Conservation (phyloP, 92 coral and sea anemone species). For the Porites evermanni region DNA sequence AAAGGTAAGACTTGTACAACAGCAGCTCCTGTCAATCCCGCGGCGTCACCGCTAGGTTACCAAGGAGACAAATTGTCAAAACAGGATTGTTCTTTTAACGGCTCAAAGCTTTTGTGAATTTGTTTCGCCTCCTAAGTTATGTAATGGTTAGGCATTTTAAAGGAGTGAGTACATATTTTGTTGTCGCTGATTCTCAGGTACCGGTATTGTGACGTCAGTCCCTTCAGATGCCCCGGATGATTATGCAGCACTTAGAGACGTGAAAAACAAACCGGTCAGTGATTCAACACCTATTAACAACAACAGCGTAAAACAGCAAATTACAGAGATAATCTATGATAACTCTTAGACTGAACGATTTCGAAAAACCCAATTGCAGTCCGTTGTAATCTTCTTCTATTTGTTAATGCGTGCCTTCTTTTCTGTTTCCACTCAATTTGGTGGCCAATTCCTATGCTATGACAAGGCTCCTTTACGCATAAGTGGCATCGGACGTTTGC, state of each 20-base stretch:
- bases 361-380: no score
- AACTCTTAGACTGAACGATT: neutral
- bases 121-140: neutral
- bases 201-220: constrained; percentile 99
- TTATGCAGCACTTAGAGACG: constrained; percentile 96
- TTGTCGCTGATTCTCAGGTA: constrained; percentile 60
- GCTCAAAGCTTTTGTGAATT: no score
- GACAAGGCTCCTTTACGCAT: no score
- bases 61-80: no score
- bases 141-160: neutral
- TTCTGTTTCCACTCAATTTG: no score
- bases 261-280: constrained; percentile 88
- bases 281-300: neutral
- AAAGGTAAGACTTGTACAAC: constrained; percentile 70
- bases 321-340: neutral
- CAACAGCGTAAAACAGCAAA: neutral
- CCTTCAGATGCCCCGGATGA: constrained; percentile 99
- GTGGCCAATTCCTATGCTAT: no score
- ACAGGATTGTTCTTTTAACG: no score
- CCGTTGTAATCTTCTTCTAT: no score
- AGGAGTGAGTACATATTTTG: neutral
- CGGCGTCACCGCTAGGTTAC: no score
- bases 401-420: no score
- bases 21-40: no score
- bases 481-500: no score